These are phyloP conservation scores for Aspidiotus destructor DNA, from an alignment of 2,888 invertebrate genomes.

Conservation along the genomic window DNA sequence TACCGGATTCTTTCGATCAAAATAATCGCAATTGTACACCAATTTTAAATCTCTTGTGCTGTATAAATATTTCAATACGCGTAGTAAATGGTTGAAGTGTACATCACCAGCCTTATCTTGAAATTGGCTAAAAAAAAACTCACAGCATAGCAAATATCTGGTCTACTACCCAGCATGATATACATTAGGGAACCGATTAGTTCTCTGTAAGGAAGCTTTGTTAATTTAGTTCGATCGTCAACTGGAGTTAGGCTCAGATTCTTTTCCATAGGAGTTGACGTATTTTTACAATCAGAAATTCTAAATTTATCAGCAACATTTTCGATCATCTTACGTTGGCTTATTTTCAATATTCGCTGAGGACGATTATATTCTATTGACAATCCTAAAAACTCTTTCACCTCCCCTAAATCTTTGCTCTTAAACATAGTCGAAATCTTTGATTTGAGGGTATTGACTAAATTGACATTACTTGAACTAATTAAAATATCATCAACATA, in stretches of 20 bases:
- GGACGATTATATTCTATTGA: no score
- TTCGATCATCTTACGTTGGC: not conserved
- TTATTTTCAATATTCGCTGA: not conserved
- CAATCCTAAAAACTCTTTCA: no score
- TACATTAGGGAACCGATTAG: not conserved
- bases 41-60: conserved; percentile 6
- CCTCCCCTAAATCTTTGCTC: no score
- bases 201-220: not conserved
- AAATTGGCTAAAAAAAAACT: not conserved
- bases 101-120: not conserved
- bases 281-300: no score
- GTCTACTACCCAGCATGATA: not conserved
- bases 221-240: not conserved
- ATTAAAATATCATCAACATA: no score
- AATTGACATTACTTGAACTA: no score
- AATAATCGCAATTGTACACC: no score
- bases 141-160: not conserved
- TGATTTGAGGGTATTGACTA: not conserved
- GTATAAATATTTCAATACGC: conserved; percentile 12
- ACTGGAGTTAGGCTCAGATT: not conserved
- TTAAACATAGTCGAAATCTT: no score
- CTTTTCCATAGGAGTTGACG: not conserved
- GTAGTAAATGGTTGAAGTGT: not conserved
- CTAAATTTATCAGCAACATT: not conserved
- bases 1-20: no score